Evolutionary conservation across 2,113 vertebrate genomes (phyloP).

Genomic region (Pungitius pungitius): DNA sequence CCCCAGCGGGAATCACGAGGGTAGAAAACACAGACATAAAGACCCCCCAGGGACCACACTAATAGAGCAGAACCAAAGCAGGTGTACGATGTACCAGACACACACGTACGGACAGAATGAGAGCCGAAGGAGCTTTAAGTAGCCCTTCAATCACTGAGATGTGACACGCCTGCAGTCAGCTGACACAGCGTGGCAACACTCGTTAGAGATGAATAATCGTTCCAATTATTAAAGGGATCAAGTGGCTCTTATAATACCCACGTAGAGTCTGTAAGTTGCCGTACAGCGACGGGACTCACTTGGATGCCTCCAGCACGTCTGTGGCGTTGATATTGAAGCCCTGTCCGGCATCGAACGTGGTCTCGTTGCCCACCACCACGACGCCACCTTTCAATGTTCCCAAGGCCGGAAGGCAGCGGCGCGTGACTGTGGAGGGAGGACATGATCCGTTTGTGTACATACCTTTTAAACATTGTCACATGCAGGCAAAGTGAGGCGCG

Average conservation of each 20-base stretch:
- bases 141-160: background rate
- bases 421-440: constrained; percentile 81
- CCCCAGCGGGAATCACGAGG: background rate
- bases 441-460: background rate
- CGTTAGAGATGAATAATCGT: background rate
- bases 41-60: background rate
- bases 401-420: constrained; percentile 88
- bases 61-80: constrained; percentile 4
- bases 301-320: constrained; percentile 89
- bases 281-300: constrained; percentile 78
- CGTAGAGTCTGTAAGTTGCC: background rate
- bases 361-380: constrained; percentile 88
- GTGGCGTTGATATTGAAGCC: constrained; percentile 80
- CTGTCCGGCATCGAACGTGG: constrained; percentile 74
- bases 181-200: background rate
- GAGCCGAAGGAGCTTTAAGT: background rate
- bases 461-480: background rate
- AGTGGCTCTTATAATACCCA: no score
- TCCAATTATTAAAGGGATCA: background rate
- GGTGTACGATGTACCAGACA: background rate
- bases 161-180: constrained; percentile 2
- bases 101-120: background rate
- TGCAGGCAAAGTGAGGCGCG: background rate
- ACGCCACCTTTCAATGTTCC: constrained; percentile 79
- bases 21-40: constrained; percentile 9